Evolutionary conservation across 2,888 invertebrate species (phyloP).

Genomic region (Imbricaverruca yamaguchii): DNA sequence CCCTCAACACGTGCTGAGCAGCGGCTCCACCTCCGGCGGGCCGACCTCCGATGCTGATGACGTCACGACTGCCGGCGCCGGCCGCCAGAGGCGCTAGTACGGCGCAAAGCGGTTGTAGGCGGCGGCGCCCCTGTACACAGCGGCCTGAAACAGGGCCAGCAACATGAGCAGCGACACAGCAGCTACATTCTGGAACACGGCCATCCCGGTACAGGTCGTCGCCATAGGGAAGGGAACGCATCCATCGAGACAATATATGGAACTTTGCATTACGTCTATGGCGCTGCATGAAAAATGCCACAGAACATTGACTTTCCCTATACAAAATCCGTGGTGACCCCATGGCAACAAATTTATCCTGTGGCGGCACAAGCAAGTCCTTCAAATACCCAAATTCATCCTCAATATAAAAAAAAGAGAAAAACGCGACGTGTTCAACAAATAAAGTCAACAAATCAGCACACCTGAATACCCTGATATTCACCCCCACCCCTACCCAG

Average conservation of each 20-base stretch:
- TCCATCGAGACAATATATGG: neutral
- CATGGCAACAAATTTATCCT: no score
- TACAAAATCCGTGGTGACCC: no score
- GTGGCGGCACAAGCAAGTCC: no score
- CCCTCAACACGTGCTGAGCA: neutral
- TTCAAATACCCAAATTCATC: no score
- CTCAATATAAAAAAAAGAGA: no score
- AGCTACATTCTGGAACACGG: neutral
- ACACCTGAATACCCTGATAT: neutral
- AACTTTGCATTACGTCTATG: neutral
- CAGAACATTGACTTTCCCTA: no score
- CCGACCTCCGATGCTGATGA: no score
- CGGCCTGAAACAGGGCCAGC: neutral
- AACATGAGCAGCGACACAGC: neutral
- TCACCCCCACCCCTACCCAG: no score
- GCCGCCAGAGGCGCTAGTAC: conserved; percentile 21
- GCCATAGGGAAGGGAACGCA: neutral
- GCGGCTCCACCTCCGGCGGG: neutral
- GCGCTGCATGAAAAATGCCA: no score
- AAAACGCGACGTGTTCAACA: neutral
- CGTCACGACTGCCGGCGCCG: conserved; percentile 9
- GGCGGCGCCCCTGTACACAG: neutral
- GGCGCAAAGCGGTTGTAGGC: conserved; percentile 18
- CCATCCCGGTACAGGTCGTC: neutral
- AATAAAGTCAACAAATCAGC: neutral